These are phyloP conservation scores for Sesamia inferens DNA, from an alignment of 2,888 invertebrate species.

Conservation along the genomic window DNA sequence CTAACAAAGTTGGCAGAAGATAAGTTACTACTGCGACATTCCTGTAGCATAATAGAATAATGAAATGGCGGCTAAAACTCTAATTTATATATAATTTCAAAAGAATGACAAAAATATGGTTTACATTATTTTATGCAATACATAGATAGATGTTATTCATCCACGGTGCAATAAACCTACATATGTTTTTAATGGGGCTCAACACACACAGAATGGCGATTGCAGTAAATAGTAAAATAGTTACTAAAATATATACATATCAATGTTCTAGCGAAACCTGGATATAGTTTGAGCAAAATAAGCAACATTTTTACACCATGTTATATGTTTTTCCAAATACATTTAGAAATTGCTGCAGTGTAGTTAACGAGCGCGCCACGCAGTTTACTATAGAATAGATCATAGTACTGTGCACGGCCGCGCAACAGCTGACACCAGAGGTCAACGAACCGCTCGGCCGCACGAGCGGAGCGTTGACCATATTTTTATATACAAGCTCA, in stretches of 20 bases:
- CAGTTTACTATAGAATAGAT: no score
- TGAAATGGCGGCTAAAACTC: conserved; percentile 50
- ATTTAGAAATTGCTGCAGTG: no score
- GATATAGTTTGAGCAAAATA: no score
- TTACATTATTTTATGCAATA: background rate
- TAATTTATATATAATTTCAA: conserved; percentile 20
- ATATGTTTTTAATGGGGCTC: background rate
- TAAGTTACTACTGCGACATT: conserved; percentile 64
- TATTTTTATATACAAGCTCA: no score
- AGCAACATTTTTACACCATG: no score
- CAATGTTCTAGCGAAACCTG: no score
- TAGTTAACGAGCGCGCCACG: no score
- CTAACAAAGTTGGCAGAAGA: conserved; percentile 56
- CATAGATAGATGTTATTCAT: background rate
- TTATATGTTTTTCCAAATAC: no score
- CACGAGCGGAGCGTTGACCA: no score
- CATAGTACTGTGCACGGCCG: no score
- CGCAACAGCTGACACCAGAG: no score
- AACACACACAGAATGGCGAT: background rate
- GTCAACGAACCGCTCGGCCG: no score
- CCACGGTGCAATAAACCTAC: background rate
- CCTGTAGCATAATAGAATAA: conserved; percentile 57
- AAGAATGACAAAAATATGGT: conserved; percentile 27
- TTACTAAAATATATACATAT: background rate
- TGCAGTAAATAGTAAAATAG: background rate